Evolutionary conservation across 30 jellyfish, hydroid and myxozoan species (phyloP).

Genomic region (Chrysaora quinquecirrha): DNA sequence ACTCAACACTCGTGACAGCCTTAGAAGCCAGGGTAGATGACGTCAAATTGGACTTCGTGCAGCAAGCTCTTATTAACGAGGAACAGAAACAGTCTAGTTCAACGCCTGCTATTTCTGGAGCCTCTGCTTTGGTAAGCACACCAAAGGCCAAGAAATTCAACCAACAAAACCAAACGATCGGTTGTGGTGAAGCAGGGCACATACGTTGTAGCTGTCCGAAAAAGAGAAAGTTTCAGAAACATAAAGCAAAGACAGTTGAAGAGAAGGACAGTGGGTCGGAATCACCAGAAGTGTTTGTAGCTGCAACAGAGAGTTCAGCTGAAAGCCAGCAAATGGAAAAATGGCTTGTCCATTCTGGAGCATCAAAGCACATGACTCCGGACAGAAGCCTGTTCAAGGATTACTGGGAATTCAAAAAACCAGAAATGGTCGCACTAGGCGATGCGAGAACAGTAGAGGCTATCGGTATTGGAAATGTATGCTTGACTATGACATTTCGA

Average conservation of each 20-base stretch:
- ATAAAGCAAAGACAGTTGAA: neutral
- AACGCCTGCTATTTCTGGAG: no score
- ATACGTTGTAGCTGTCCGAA: no score
- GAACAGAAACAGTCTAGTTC: no score
- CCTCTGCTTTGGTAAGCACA: no score
- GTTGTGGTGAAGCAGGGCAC: neutral
- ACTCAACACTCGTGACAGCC: neutral
- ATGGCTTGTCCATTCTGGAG: neutral
- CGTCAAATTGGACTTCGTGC: neutral
- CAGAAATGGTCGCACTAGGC: no score
- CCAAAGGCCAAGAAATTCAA: no score
- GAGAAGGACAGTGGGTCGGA: neutral
- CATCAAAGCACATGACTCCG: neutral
- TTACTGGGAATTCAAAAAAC: neutral
- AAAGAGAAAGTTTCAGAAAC: no score
- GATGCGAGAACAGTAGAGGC: no score
- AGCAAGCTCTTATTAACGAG: neutral
- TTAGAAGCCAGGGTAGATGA: slow-evolving; percentile 6
- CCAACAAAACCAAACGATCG: no score
- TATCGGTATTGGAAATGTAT: no score
- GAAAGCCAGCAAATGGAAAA: neutral
- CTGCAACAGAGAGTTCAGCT: neutral
- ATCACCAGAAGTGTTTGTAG: no score
- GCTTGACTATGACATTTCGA: no score
- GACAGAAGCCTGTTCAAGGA: neutral